Evolutionary conservation across 37 sponge, comb jelly and placozoan species (phyloP), one percentile per base, ranked within the genome.

Genomic region (Halisarca cf. caerulea): DNA sequence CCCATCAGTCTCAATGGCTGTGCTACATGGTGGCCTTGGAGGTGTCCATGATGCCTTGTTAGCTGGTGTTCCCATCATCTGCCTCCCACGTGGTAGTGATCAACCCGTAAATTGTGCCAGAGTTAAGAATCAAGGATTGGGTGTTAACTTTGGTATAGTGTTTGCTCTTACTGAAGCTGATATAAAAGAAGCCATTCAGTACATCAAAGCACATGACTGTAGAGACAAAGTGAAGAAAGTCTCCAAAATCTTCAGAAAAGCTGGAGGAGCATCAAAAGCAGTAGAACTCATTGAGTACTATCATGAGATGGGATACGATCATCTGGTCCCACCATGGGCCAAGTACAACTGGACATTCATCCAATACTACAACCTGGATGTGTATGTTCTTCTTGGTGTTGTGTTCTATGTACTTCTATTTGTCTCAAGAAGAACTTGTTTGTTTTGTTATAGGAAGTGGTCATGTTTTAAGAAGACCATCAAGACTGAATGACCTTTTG

Each of bases 291-390:
- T 90, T 42, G 90, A 90, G 70, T 43, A 60, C 28, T 86, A 90
- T 79, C 78, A 43, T 5, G 83, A 82, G 21, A 72, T 86, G 18
- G 91, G 91, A 58, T 86, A 90, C 59, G 70, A 60, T 0, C 91
- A 90, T 59, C 70, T 86, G 69, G 45, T 90, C 30, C 91, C 91
- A 53, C 78, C 80, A 28, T 86, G 68, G 47, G 72, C 58, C 44
- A 90, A 83, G 84, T 83, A 86, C 51, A 23, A 79, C 18, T 90
- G 91, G 91, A 90, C 61, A 59, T 86, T 83, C 79, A 38, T 90
- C 6, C 87, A 90, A 71, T 86, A 86, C 59, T 86, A 90, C 87
- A 90, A 90, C 66, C 66, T 70, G 20, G 91, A 90, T 83, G 91
- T 90, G 71, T 78, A 83, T 36, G 42, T 28, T 15, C 58, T 82